Evolutionary conservation across 1,140 invertebrate genomes (phyloP), one percentile per base, ranked within the genome.

Genomic region (Anastrepha obliqua): DNA sequence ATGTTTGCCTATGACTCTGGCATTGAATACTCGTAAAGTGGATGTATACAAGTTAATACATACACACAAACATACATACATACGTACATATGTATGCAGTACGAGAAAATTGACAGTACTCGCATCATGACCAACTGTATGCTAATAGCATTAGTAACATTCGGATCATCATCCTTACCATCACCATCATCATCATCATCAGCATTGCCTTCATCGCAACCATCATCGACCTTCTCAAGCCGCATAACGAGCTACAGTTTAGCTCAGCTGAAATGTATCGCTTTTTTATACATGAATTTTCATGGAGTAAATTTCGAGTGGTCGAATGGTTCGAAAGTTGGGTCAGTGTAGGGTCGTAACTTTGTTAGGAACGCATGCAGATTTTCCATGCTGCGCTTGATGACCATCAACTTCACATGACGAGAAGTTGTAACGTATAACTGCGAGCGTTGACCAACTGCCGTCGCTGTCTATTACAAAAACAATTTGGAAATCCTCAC

Each of bases 401-500:
- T 81, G 42, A 15, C 7, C 74, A 81, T 29, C 74, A 81, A 51
- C 7, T 81, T 81, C 11, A 44, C 4, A 42, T 70, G 65, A 11
- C 29, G 39, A 70, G 39, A 1, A 42, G 65, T 1, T 8, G 47
- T 20, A 51, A 55, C 51, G 64, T 20, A 20, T 29, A 67, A 39
- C 8, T 29, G 17, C 39, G 47, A 55, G n/a, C 29, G 29, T 29
- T 78, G 70, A 51, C 42, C 44, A 51, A 81, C 20, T 81, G 74
- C 47, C 74, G 47, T 47, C 47, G 2, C 44, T 20, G 55, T 81
- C 17, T 81, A 55, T 81, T 20, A 55, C 74, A 81, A 81, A 81
- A 55, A 58, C 74, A 81, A 81, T 81, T 81, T 55, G 47, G 20
- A 81, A 81, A 81, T 81, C 47, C 74, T 81, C 74, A 81, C 17